phyloP scores from a whole-genome alignment of 2,888 invertebrate species.

The Merodon equestris region DNA sequence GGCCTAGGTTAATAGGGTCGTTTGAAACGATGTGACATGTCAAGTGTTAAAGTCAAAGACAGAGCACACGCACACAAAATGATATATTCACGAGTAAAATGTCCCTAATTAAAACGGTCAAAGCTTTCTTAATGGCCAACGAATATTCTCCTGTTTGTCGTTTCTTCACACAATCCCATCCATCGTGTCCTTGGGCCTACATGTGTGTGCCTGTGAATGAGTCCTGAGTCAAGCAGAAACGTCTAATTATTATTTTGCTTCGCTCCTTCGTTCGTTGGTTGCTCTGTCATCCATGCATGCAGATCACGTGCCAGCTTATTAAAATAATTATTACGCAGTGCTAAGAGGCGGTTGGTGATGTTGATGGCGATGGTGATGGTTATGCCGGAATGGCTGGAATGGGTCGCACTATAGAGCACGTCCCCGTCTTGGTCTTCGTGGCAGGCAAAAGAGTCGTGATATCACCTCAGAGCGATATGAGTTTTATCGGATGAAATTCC shows the following conservation, averaged over 20 bases:
- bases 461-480: slow-evolving; percentile 58
- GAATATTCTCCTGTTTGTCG: slow-evolving; percentile 37
- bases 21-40: slow-evolving; percentile 54
- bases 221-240: slow-evolving; percentile 52
- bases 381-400: too few relatives aligned
- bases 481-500: slow-evolving; percentile 45
- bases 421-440: too few relatives aligned
- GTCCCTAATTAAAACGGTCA: slow-evolving; percentile 66
- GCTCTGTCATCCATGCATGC: slow-evolving; percentile 57
- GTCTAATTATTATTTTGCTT: slow-evolving; percentile 64
- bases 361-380: background rate
- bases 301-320: slow-evolving; percentile 69
- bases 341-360: slow-evolving; percentile 16
- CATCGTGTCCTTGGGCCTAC: slow-evolving; percentile 39
- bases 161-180: slow-evolving; percentile 1
- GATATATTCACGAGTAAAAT: slow-evolving; percentile 54
- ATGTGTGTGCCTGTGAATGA: slow-evolving; percentile 12
- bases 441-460: slow-evolving; percentile 1
- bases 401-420: too few relatives aligned
- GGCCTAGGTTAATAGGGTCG: slow-evolving; percentile 61
- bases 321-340: slow-evolving; percentile 65
- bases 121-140: slow-evolving; percentile 61
- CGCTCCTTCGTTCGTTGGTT: slow-evolving; percentile 33
- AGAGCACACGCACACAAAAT: slow-evolving; percentile 27
- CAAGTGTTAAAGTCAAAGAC: slow-evolving; percentile 59